Evolutionary conservation across 2,113 vertebrate genomes (phyloP).

Genomic region (Odocoileus virginianus): DNA sequence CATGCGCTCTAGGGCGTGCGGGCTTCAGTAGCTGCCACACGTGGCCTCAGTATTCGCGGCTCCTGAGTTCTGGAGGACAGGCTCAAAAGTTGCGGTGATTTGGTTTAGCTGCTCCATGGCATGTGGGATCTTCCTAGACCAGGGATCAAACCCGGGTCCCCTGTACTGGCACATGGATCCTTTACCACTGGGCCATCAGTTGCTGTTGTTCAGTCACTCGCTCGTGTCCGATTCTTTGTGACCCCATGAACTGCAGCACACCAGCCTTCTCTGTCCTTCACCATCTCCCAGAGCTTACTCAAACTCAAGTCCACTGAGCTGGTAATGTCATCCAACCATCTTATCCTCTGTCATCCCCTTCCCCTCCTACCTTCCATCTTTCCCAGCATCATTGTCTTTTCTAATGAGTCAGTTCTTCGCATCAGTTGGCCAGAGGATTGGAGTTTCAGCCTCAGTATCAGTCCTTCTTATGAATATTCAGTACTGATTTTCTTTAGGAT

Average conservation of each 20-base stretch:
- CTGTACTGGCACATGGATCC: background rate
- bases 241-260: background rate
- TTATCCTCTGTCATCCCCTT: background rate
- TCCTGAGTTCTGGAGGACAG: background rate
- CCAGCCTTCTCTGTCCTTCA: background rate
- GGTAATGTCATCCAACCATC: background rate
- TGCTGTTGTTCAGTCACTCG: background rate
- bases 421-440: background rate
- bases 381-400: background rate
- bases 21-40: background rate
- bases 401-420: background rate
- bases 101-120: background rate
- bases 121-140: background rate
- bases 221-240: background rate
- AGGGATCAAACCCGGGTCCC: background rate
- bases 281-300: background rate
- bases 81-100: background rate
- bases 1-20: background rate
- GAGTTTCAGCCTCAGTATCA: background rate
- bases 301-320: rapidly evolving
- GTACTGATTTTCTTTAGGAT: background rate
- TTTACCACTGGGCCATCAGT: background rate
- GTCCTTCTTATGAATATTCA: background rate
- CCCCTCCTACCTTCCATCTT: background rate
- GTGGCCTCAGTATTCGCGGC: rapidly evolving